Evolutionary conservation across 2,888 invertebrate species (phyloP), one percentile per base, ranked within the genome.

Genomic region (Exocentrus adspersus): DNA sequence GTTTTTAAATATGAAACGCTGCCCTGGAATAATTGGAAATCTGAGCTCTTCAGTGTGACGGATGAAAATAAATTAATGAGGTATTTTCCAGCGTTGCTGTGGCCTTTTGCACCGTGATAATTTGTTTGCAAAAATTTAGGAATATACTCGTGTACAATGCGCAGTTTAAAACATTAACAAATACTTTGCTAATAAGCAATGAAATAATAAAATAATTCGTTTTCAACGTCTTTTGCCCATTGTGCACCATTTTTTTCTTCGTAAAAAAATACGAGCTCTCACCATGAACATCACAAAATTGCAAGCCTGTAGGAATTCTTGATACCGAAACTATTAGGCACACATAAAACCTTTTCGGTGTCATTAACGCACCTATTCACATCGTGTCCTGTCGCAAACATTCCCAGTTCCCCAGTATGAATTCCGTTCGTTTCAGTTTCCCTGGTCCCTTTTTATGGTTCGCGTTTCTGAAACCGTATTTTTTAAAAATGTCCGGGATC

Each of bases 361-460:
- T 42, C 65, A 65, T 65, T 65, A 65, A 60, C 61, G 57, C 62
- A 63, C 62, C 62, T 63, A 53, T 59, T 59, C 63, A 54, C 58
- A 61, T 61, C 61, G 30, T 60, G 45, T 64, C 61, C 58, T 52
- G 60, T 61, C 58, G 50, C 42, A 56, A 45, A 17, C 19, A 20
- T 20, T n/a, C 12, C 30, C 45, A 42, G 46, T 46, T 57, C 57
- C 32, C 17, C 14, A 12, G n/a, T 20, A 14, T 32, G 46, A 46
- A 46, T 57, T n/a, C n/a, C n/a, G n/a, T n/a, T 30, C 46, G 57
- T 45, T 21, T 32, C 7, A 16, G 30, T 28, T 32, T 32, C 16
- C 20, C 20, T 10, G 30, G 32, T 32, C 45, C 20, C 19, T 45
- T 37, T 57, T 57, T 57, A 57, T 45, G 28, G 20, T 20, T 28